A percentile compares a stretch with the other conserved stretches of the same genome.
Conservation (phyloP, 2,113 vertebrate species). For the Lonchura striata region DNA sequence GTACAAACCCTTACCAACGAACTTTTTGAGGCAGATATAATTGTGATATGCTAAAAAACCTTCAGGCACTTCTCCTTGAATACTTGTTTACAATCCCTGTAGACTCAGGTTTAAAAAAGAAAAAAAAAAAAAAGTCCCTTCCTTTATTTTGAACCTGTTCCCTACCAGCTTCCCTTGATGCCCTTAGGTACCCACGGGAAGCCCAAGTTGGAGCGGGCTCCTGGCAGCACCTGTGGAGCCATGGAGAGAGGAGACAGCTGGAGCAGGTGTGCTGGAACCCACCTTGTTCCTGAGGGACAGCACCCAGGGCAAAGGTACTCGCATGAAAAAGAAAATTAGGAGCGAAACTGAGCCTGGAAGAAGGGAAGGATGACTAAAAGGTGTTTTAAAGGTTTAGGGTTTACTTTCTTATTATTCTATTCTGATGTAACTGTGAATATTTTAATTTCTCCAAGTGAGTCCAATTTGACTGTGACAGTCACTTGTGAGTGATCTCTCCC, state of each 20-base stretch:
- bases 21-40: background rate
- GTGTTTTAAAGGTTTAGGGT: background rate
- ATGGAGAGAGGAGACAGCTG: background rate
- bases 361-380: background rate
- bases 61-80: background rate
- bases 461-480: background rate
- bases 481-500: background rate
- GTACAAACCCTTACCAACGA: background rate
- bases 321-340: background rate
- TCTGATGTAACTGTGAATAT: background rate
- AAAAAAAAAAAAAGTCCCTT: background rate
- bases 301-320: accelerated
- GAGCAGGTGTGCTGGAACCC: background rate
- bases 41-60: background rate
- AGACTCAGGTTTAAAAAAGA: background rate
- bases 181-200: accelerated
- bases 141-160: background rate
- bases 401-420: background rate
- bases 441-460: background rate
- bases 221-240: background rate
- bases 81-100: background rate
- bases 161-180: background rate
- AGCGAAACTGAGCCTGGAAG: background rate
- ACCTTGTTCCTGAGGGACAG: background rate
- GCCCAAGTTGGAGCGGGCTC: background rate